phyloP scores from a whole-genome alignment of 2,113 vertebrate species.

The Tenebrosternarchus preto region DNA sequence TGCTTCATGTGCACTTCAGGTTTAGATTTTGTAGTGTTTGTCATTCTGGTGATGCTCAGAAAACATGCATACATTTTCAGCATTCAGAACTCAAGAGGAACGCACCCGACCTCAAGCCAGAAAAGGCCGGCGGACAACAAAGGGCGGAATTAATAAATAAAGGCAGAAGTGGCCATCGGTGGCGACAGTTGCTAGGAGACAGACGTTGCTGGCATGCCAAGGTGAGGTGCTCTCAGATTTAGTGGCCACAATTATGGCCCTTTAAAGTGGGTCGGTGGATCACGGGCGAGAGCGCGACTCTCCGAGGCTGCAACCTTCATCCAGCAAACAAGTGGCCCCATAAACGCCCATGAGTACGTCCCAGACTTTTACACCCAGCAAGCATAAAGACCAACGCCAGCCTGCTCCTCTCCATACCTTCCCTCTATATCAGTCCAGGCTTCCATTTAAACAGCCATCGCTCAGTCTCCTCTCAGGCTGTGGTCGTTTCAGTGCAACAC shows the following conservation, averaged over 20 bases:
- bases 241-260: constrained; percentile 69
- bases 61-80: constrained; percentile 8
- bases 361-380: constrained; percentile 19
- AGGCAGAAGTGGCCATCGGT: constrained; percentile 54
- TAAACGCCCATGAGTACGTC: constrained; percentile 54
- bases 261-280: constrained; percentile 74
- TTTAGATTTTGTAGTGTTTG: background rate
- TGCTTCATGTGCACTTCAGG: background rate
- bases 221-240: constrained; percentile 58
- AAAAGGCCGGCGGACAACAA: constrained; percentile 40
- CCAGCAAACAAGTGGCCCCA: too few relatives aligned
- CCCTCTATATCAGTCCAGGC: background rate
- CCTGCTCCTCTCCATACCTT: background rate
- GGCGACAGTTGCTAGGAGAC: constrained; percentile 74
- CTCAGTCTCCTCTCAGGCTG: constrained; percentile 18
- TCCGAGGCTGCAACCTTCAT: constrained; percentile 56
- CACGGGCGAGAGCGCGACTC: constrained; percentile 61
- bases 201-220: constrained; percentile 38
- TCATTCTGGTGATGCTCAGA: background rate
- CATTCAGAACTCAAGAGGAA: background rate
- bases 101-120: constrained; percentile 1
- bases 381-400: constrained; percentile 4
- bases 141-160: constrained; percentile 40
- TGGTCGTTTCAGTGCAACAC: constrained; percentile 32
- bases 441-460: constrained; percentile 28